Evolutionary conservation across 2,113 vertebrate genomes (phyloP), one percentile per base, ranked within the genome.

Genomic region (Typhlomys cinereus): DNA sequence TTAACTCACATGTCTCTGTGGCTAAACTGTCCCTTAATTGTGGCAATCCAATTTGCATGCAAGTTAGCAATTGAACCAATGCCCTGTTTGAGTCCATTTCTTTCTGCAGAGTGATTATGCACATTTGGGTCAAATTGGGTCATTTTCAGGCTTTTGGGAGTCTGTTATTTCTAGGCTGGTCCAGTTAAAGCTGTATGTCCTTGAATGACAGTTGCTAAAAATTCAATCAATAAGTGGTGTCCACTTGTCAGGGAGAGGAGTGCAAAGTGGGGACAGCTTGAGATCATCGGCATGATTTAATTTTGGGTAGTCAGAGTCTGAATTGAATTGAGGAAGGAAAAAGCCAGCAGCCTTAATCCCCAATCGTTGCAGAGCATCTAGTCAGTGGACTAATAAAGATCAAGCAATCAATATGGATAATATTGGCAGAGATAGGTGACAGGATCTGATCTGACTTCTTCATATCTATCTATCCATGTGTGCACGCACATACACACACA

Each of bases 281-380:
- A 78, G 75, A 85, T 61, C 83, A 54, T 75, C 69, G 74, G 31
- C 59, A 75, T 31, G 39, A 70, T 70, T 93, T 88, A 90, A 94
- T 85, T 94, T 41, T 83, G 73, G 79, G 29, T 71, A 74, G 41
- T 92, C 59, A 83, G 93, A 94, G 79, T 95, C 95, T 86, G 90
- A 90, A 86, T 91, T 90, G 92, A 85, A 88, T 85, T 90, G 82
- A 74, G 90, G 78, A 84, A 88, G 94, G 81, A 93, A 89, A 70
- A 90, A 91, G 59, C 70, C 90, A 94, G 79, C 48, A 69, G 88
- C 64, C 89, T 93, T 90, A 96, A 95, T 95, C 79, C 46, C 12
- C 78, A 89, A 95, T 88, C 75, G 79, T 94, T 78, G 67, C 41
- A 39, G 34, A 44, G 52, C 69, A 46, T 94, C 69, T 71, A 95